Base-by-base conservation (phyloP, 1,140 invertebrate genomes). In the Drosophila hydei region DNA sequence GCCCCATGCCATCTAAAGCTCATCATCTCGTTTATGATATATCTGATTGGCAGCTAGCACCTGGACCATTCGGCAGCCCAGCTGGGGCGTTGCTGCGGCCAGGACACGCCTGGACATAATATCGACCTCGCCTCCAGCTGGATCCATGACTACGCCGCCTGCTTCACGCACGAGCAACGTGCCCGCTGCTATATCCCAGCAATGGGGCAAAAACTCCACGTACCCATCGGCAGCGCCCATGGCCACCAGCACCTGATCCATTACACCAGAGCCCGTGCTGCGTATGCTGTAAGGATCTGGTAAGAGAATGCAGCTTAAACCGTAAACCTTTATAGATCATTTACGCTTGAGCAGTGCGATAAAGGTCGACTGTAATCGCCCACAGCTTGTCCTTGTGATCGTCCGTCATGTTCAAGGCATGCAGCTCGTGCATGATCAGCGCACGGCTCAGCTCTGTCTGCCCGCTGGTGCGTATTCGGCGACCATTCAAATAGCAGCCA, bases 171-270 rank as follows among this genome's bases (percentile, higher is more conserved):
- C 94, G 45, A 99, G 95, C 2, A 99, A 91, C 83, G 94, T 94
- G n/a, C 96, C 97, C 12, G 97, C 97, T 21, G 96, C 96, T 65
- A 96, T 94, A 81, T 98, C 97, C 97, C 97, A 98, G 12, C 94
- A 94, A 90, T 98, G 97, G 72, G 97, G 94, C 12, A 96, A 96
- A 92, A 95, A 97, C 92, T 99, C 98, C 90, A 95, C 96, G 90
- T 97, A 97, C 0, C 94, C 94, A 93, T 99, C 98, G 9, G 95
- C 94, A 27, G 94, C 94, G 8, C 97, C 98, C 62, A 94, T 90
- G 0, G 98, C 98, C 0, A 99, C 96, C 93, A 96, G 95, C 25
- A 96, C 96, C 94, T 99, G 96, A 87, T 99, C 97, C 63, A 98
- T 91, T 4, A 97, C 98, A 36, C 96, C 96, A 14, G 97, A 98